Evolutionary conservation across 2,888 invertebrate species (phyloP).

Genomic region (Melipona beecheii): DNA sequence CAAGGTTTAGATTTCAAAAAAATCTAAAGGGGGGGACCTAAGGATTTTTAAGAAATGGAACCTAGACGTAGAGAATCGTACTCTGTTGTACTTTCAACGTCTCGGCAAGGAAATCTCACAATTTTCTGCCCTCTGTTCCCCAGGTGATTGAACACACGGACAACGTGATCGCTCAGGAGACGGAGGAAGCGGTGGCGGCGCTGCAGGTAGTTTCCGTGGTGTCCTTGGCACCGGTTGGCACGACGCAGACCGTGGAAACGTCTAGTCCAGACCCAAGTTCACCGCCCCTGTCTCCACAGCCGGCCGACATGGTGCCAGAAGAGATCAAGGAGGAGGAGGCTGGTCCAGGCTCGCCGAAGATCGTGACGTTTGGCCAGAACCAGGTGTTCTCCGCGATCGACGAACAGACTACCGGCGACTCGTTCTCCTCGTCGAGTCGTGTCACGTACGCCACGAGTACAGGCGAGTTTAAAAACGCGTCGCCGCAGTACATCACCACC

Average conservation of each 20-base stretch:
- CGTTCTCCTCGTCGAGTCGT: constrained; percentile 75
- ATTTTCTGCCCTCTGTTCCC: not conserved
- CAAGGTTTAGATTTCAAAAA: too few relatives aligned
- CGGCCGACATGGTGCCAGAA: constrained; percentile 74
- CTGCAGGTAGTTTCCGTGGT: constrained; percentile 85
- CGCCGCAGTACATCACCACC: constrained; percentile 76
- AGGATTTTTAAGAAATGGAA: too few relatives aligned
- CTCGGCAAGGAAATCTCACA: too few relatives aligned
- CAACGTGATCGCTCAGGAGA: constrained; percentile 82
- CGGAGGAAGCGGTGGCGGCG: constrained; percentile 82
- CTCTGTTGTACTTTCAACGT: too few relatives aligned
- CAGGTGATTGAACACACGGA: constrained; percentile 83
- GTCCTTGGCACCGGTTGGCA: constrained; percentile 86
- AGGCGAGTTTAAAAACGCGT: constrained; percentile 74
- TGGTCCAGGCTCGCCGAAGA: constrained; percentile 77
- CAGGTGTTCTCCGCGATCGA: constrained; percentile 77
- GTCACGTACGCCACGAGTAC: constrained; percentile 73
- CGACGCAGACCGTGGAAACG: constrained; percentile 87
- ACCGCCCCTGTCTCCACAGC: constrained; percentile 80
- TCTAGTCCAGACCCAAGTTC: constrained; percentile 85
- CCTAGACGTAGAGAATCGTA: too few relatives aligned
- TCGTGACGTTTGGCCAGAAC: constrained; percentile 76
- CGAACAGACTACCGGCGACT: constrained; percentile 72
- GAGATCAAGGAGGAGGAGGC: constrained; percentile 78
- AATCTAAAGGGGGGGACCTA: too few relatives aligned